Evolutionary conservation across 1,140 invertebrate genomes (phyloP).

Genomic region (Orchesella cincta): DNA sequence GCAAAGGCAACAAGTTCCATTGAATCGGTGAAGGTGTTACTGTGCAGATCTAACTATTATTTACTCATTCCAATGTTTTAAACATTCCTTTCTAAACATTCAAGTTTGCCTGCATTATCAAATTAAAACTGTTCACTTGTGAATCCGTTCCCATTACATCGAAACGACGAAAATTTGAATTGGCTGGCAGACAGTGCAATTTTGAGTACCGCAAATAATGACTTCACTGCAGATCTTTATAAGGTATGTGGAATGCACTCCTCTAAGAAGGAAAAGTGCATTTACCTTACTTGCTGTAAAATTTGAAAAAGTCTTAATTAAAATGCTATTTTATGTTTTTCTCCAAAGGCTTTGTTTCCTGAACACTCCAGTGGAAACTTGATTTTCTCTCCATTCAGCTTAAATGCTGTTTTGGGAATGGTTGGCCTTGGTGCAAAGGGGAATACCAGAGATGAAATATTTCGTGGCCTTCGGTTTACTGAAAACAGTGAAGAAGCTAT

Average conservation of each 20-base stretch:
- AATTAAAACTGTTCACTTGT: too few relatives aligned
- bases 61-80: too few relatives aligned
- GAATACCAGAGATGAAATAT: conserved; percentile 33
- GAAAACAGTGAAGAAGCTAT: not conserved
- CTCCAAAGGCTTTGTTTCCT: conserved; percentile 16
- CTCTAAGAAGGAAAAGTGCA: not conserved
- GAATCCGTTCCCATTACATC: too few relatives aligned
- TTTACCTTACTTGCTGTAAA: too few relatives aligned
- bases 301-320: not conserved
- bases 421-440: conserved; percentile 34
- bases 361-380: conserved; percentile 4
- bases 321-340: too few relatives aligned
- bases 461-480: not conserved
- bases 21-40: too few relatives aligned
- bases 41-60: too few relatives aligned
- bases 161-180: too few relatives aligned
- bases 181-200: not conserved
- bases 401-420: conserved; percentile 37
- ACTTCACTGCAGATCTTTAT: not conserved
- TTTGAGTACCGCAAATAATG: not conserved
- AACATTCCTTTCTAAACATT: too few relatives aligned
- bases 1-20: too few relatives aligned
- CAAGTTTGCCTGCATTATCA: too few relatives aligned
- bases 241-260: conserved; percentile 6
- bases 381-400: conserved; percentile 42